These are phyloP conservation scores for Ammodytes dubius DNA, from an alignment of 2,113 vertebrate species.

Conservation along the genomic window DNA sequence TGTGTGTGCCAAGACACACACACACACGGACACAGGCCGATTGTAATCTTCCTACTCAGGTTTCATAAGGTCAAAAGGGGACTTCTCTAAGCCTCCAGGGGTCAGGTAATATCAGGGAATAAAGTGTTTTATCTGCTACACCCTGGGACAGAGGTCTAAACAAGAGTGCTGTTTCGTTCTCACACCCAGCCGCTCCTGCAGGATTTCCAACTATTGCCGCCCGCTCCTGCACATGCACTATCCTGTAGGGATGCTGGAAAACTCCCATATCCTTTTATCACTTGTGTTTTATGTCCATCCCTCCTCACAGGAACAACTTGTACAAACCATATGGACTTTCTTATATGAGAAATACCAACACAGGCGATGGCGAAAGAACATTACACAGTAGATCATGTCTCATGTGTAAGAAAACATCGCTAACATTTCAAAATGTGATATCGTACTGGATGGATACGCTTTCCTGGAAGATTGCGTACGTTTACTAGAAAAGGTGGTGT, in stretches of 20 bases:
- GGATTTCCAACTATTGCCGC: not conserved
- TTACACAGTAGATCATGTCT: not conserved
- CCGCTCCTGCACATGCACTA: not conserved
- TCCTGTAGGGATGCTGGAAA: not conserved
- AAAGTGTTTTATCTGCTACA: slow-evolving; percentile 16
- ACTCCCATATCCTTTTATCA: slow-evolving; percentile 3
- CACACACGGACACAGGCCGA: not conserved
- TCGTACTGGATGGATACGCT: not conserved
- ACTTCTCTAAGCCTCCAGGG: slow-evolving; percentile 39
- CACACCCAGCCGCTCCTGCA: slow-evolving; percentile 4
- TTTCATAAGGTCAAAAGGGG: slow-evolving; percentile 40
- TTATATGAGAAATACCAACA: not conserved
- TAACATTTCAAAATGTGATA: not conserved
- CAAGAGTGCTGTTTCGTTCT: slow-evolving; percentile 3
- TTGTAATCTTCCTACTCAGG: slow-evolving; percentile 49
- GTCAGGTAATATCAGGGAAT: slow-evolving; percentile 20
- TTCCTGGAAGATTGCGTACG: not conserved
- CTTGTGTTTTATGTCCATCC: too few species aligned
- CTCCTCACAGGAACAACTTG: not conserved
- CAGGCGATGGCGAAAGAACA: not conserved
- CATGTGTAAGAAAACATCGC: not conserved
- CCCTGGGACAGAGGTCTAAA: slow-evolving; percentile 15
- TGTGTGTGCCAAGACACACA: slow-evolving; percentile 1
- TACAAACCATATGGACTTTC: not conserved
- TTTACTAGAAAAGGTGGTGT: not conserved